Evolutionary conservation across 2,797 vertebrate genomes (phyloP).

Genomic region (Dendrocincla fuliginosa): DNA sequence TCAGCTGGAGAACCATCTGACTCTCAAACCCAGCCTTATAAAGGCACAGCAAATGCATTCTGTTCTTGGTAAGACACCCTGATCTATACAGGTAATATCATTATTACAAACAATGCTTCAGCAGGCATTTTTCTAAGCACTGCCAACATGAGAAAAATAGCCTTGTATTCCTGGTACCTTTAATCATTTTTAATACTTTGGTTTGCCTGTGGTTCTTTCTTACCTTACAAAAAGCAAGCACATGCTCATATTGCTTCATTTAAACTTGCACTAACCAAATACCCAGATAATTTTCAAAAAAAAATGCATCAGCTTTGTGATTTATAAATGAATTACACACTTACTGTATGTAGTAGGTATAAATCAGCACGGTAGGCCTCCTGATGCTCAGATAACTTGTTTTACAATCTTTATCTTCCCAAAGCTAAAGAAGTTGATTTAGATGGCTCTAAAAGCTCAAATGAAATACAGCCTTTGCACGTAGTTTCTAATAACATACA

Average conservation of each 20-base stretch:
- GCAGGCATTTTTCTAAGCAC: background rate
- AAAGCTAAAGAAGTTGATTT: slow-evolving; percentile 65
- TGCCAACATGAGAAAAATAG: background rate
- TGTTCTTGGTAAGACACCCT: background rate
- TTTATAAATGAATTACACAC: slow-evolving; percentile 45
- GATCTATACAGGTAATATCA: background rate
- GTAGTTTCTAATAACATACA: slow-evolving; percentile 33
- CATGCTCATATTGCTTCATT: background rate
- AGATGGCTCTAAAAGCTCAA: slow-evolving; percentile 30
- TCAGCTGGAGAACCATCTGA: background rate
- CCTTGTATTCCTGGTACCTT: background rate
- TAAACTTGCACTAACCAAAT: slow-evolving; percentile 2
- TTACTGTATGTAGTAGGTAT: slow-evolving; percentile 31
- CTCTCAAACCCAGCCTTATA: background rate
- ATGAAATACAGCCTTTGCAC: slow-evolving; percentile 36
- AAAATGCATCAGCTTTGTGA: background rate
- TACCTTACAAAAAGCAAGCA: background rate
- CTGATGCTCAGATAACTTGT: slow-evolving; percentile 44
- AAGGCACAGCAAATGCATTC: background rate
- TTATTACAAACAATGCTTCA: background rate
- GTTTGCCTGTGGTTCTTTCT: background rate
- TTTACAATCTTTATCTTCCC: slow-evolving; percentile 55
- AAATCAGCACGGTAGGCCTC: slow-evolving; percentile 40
- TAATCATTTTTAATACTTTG: background rate
- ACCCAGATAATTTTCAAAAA: slow-evolving; percentile 21